Evolutionary conservation across 1,140 invertebrate species (phyloP).

Genomic region (Dendrolimus punctatus): DNA sequence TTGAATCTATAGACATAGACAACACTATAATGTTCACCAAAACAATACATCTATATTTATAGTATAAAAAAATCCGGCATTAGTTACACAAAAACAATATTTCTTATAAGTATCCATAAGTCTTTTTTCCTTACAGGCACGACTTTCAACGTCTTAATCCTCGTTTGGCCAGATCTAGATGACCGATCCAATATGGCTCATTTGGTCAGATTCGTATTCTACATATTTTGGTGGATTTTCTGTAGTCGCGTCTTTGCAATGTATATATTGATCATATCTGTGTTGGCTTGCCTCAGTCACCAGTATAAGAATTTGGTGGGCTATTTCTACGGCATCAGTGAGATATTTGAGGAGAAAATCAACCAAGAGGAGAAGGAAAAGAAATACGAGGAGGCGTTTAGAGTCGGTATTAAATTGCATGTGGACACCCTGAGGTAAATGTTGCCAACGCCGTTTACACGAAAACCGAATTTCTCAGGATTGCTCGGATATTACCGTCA

Average conservation of each 20-base stretch:
- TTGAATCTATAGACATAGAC: no score
- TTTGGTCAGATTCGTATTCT: conserved; percentile 18
- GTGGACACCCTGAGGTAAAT: conserved; percentile 31
- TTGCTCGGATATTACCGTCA: no score
- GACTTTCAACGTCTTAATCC: conserved; percentile 34
- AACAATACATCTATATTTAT: no score
- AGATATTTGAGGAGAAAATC: conserved; percentile 27
- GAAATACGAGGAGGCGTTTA: conserved; percentile 29
- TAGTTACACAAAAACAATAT: no score
- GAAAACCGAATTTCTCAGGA: no score
- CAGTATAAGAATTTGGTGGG: conserved; percentile 38
- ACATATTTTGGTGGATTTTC: conserved; percentile 42
- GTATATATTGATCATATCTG: conserved; percentile 25
- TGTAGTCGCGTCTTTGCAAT: conserved; percentile 21
- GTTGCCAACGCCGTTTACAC: neutral
- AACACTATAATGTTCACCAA: no score
- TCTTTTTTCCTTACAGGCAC: conserved; percentile 22
- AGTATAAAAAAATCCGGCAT: no score
- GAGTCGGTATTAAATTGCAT: conserved; percentile 39
- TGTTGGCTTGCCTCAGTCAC: conserved; percentile 26
- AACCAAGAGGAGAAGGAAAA: conserved; percentile 27
- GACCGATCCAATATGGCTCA: conserved; percentile 23
- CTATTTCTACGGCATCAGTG: conserved; percentile 32
- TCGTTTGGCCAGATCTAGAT: conserved; percentile 32
- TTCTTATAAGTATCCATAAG: no score